A percentile compares a stretch with the other conserved stretches of the same genome.
These are phyloP conservation scores for Ethmia dodecea DNA, from an alignment of 2,888 invertebrate species.

Conservation along the genomic window DNA sequence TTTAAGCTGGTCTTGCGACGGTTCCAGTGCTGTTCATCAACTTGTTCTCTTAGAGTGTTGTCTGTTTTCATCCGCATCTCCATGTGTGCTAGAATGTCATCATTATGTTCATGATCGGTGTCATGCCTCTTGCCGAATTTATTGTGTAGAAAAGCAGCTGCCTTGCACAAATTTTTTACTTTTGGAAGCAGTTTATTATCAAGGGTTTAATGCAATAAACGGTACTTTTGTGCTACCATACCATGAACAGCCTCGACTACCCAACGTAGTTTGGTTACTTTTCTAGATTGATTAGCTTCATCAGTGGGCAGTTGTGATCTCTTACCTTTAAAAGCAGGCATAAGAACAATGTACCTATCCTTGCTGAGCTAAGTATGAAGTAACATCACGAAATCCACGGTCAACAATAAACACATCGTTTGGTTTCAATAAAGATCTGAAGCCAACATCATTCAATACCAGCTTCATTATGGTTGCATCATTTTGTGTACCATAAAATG, in stretches of 20 bases:
- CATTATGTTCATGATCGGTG: neutral
- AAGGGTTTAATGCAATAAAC: neutral
- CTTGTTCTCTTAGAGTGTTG: neutral
- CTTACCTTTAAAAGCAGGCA: constrained; percentile 9
- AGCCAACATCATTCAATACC: neutral
- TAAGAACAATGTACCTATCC: no score
- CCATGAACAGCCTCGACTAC: constrained; percentile 10
- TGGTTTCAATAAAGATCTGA: neutral
- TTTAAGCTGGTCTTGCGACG: neutral
- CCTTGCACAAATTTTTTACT: neutral
- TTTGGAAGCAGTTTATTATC: constrained; percentile 1
- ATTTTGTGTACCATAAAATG: no score
- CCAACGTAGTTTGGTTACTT: constrained; percentile 8
- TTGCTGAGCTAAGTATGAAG: neutral
- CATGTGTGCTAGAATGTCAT: neutral
- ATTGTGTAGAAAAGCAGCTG: constrained; percentile 3
- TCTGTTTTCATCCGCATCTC: neutral
- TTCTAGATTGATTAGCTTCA: constrained; percentile 6
- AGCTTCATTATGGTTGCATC: neutral
- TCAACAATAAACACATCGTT: neutral
- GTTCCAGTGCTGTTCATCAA: neutral
- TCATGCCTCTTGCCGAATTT: neutral
- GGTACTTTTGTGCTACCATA: constrained; percentile 1
- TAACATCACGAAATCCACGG: neutral
- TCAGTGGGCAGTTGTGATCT: constrained; percentile 1